Evolutionary conservation across 2,113 vertebrate species (phyloP).

Genomic region (Galeopterus variegatus): DNA sequence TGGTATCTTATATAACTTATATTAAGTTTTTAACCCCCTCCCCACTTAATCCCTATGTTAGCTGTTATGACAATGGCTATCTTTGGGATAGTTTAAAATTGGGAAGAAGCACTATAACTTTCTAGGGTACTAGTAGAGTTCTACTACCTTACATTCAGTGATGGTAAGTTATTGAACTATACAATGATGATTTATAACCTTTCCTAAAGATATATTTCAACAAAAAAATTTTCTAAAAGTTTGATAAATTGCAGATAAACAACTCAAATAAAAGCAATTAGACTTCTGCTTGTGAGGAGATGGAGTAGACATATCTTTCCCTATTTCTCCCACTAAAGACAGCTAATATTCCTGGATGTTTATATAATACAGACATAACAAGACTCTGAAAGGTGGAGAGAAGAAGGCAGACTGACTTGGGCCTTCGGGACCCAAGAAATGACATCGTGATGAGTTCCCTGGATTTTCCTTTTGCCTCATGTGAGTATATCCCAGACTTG

Average conservation of each 20-base stretch:
- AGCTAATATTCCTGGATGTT: neutral
- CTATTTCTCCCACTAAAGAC: neutral
- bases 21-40: neutral
- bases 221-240: neutral
- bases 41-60: neutral
- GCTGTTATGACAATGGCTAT: neutral
- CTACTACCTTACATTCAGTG: neutral
- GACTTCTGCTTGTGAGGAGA: neutral
- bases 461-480: neutral
- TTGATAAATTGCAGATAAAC: neutral
- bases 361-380: neutral
- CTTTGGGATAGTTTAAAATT: neutral
- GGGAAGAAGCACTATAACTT: neutral
- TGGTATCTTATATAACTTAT: neutral
- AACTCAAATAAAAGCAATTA: neutral
- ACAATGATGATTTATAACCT: neutral
- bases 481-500: neutral
- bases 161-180: neutral
- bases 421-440: neutral
- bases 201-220: neutral
- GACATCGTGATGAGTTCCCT: neutral
- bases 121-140: too few species aligned
- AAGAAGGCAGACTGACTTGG: neutral
- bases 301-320: neutral
- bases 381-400: neutral